Evolutionary conservation across 1,140 invertebrate species (phyloP), one percentile per base, ranked within the genome.

Genomic region (Limonius californicus): DNA sequence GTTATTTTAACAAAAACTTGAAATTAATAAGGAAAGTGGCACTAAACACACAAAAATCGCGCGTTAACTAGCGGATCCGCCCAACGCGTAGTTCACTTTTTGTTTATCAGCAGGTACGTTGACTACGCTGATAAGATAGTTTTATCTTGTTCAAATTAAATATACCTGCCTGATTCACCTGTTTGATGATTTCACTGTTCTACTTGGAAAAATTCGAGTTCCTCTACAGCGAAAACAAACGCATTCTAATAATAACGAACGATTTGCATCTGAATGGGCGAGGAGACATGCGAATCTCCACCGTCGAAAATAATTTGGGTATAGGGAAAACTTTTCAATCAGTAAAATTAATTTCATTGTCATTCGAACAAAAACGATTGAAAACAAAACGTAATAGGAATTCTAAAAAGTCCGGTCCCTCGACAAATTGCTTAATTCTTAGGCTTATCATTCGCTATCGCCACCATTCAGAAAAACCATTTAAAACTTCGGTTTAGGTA

Each of bases 301-400:
- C 3, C 3, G 21, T 23, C 8, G 21, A 23, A 12, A 55, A 23
- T 55, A 27, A 55, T 55, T 27, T 27, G 27, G 18, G 9, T 9
- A 11, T 32, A 15, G 27, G 54, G 20, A 54, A 55, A 55, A 55
- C 54, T 55, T 55, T 55, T 55, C 54, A 55, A 55, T 55, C 54
- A 27, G 12, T 55, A 32, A 32, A 55, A 27, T 55, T 55, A 55
- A 55, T 55, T 55, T 55, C 54, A 55, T 55, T 32, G 54, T 55
- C 20, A 23, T n/a, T 55, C 12, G 21, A 27, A 55, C 18, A 55
- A 32, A n/a, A 55, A 55, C 12, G 54, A 55, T 55, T 55, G 54
- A 55, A 55, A 55, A 55, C 54, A 55, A 55, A 55, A 50, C 45
- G 45, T 50, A 50, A 50, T 50, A 21, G n/a, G 54, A 55, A 32